A percentile compares a stretch with the other conserved stretches of the same genome.
Evolutionary conservation across 1,140 invertebrate species (phyloP).

Genomic region (Neodiprion fabricii): DNA sequence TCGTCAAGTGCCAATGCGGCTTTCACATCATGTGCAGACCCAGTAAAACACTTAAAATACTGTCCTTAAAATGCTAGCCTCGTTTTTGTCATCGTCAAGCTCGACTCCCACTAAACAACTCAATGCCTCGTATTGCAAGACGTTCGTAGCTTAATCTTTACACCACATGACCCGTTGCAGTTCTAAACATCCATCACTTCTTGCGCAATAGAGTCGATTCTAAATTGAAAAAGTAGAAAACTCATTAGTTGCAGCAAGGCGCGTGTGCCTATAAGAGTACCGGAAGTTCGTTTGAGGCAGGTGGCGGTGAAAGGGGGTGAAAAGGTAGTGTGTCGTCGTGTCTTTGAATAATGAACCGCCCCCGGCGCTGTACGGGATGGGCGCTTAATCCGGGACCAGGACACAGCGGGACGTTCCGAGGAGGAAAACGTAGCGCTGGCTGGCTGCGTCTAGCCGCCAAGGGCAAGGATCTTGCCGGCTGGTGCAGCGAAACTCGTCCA

Average conservation of each 20-base stretch:
- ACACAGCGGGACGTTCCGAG: too few relatives aligned
- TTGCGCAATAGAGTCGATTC: neutral
- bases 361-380: neutral
- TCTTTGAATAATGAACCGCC: conserved; percentile 16
- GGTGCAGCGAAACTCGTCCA: neutral
- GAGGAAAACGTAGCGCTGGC: neutral
- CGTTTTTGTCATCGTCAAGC: too few relatives aligned
- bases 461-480: neutral
- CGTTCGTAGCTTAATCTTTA: too few relatives aligned
- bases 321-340: neutral
- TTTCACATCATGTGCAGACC: too few relatives aligned
- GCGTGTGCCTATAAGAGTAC: neutral
- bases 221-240: neutral
- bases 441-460: neutral
- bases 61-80: too few relatives aligned
- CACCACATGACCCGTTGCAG: too few relatives aligned
- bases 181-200: too few relatives aligned
- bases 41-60: too few relatives aligned
- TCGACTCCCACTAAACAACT: too few relatives aligned
- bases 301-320: neutral
- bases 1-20: too few relatives aligned
- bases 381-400: neutral
- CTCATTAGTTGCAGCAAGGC: neutral
- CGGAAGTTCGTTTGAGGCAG: neutral
- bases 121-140: too few relatives aligned